These are phyloP conservation scores for Dendronephthya gigantea DNA, from an alignment of 64 coral and sea anemone species.

Conservation along the genomic window DNA sequence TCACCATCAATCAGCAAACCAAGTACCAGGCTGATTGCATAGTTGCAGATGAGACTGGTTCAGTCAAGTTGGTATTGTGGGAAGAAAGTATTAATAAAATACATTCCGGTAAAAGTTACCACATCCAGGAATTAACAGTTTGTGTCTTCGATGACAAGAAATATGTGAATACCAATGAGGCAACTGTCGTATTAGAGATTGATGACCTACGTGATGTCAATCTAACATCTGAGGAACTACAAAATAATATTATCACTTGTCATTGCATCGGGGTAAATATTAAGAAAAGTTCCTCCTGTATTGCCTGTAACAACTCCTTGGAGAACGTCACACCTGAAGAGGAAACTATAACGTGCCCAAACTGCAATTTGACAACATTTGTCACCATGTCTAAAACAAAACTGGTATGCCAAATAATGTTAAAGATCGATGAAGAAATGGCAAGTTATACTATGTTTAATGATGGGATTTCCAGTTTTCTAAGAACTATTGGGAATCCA, in stretches of 20 bases:
- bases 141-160: slow-evolving; percentile 16
- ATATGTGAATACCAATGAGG: not conserved
- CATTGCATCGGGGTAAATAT: slow-evolving; percentile 31
- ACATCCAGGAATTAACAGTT: slow-evolving; percentile 29
- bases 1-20: too few relatives aligned
- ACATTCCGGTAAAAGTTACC: not conserved
- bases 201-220: slow-evolving; percentile 13
- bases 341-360: slow-evolving; percentile 15
- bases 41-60: not conserved
- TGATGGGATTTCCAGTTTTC: slow-evolving; percentile 26
- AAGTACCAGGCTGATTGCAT: too few relatives aligned
- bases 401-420: slow-evolving; percentile 31
- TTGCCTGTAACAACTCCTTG: slow-evolving; percentile 18
- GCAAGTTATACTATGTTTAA: slow-evolving; percentile 33
- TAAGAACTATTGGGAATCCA: not conserved
- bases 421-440: slow-evolving; percentile 34
- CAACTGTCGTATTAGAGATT: not conserved
- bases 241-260: slow-evolving; percentile 26
- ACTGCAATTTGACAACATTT: slow-evolving; percentile 41
- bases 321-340: slow-evolving; percentile 9
- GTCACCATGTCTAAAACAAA: slow-evolving; percentile 24
- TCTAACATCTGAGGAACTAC: slow-evolving; percentile 10
- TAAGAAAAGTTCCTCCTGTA: slow-evolving; percentile 21
- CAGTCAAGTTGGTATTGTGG: not conserved
- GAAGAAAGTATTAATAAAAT: not conserved